Evolutionary conservation across 2,113 vertebrate species (phyloP).

Genomic region (Aramus guarauna): DNA sequence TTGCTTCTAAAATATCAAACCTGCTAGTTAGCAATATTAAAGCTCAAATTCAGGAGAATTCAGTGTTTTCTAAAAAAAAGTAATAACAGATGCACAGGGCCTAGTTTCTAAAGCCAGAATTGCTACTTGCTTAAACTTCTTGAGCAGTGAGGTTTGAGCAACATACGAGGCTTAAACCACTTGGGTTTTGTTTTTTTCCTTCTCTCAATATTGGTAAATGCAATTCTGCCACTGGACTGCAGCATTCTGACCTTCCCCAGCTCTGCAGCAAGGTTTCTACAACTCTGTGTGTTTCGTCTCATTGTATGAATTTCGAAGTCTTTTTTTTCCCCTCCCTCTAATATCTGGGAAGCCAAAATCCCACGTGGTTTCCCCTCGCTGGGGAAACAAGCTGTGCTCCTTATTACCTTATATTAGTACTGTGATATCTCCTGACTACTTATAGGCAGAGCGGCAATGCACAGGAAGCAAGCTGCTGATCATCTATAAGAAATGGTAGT

Average conservation of each 20-base stretch:
- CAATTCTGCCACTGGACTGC: not conserved
- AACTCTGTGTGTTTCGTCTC: not conserved
- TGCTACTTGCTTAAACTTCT: not conserved
- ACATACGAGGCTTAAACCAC: not conserved
- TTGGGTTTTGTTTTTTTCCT: not conserved
- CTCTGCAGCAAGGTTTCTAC: not conserved
- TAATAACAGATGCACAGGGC: not conserved
- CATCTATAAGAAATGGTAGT: constrained; percentile 18
- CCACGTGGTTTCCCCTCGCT: not conserved
- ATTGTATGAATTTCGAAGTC: not conserved
- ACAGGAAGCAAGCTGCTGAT: constrained; percentile 70
- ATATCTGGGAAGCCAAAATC: not conserved
- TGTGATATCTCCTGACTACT: constrained; percentile 55
- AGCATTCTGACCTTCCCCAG: not conserved
- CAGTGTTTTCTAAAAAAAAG: not conserved
- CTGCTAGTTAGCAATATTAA: constrained; percentile 80
- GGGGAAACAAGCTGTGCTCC: not conserved
- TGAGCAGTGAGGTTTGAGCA: not conserved
- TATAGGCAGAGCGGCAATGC: constrained; percentile 67
- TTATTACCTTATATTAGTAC: constrained; percentile 65
- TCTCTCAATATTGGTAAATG: not conserved
- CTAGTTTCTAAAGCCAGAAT: not conserved
- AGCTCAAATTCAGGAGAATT: constrained; percentile 73
- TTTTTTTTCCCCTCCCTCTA: not conserved
- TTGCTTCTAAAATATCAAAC: constrained; percentile 68